Conservation (phyloP, 2,113 vertebrate species). For the Pan troglodytes region NHGRI_mPanTro3-v2.1_pri NC_072415.2:26602501-26603000, state of each 20-base stretch:
- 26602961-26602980: background rate
- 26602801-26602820: background rate
- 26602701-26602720: background rate
- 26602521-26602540: background rate
- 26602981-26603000: background rate
- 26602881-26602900: background rate
- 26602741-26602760: slow-evolving; percentile 11
- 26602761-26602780: background rate
- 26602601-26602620: background rate
- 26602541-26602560: background rate
- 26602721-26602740: background rate
- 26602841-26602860: background rate
- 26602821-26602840: background rate
- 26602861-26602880: background rate
- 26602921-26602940: background rate
- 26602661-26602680: background rate
- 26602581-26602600: background rate
- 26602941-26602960: background rate
- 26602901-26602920: background rate
- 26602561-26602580: background rate
- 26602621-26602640: background rate
- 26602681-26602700: background rate
- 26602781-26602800: background rate
- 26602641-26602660: background rate
- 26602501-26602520: background rate